Evolutionary conservation across 2,797 vertebrate species (phyloP).

Genomic region (Natrix natrix): DNA sequence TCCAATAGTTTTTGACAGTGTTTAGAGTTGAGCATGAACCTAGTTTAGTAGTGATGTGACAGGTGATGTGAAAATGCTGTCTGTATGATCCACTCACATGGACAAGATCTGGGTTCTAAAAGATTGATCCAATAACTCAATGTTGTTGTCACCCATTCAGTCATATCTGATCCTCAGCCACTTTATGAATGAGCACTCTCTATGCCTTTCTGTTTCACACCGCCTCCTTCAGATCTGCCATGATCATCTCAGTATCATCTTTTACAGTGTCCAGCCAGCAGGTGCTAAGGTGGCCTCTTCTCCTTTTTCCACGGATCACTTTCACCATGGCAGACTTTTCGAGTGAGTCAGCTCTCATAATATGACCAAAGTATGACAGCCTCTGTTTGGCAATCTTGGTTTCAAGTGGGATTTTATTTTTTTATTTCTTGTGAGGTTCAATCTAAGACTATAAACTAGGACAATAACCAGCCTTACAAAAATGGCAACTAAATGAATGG

Average conservation of each 20-base stretch:
- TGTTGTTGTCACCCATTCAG: not conserved
- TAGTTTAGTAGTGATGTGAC: too few species aligned
- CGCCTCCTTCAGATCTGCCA: not conserved
- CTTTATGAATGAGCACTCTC: not conserved
- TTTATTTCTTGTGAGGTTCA: too few species aligned
- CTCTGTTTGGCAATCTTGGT: not conserved
- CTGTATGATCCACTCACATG: not conserved
- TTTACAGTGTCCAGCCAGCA: not conserved
- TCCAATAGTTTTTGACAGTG: not conserved
- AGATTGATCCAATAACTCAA: not conserved
- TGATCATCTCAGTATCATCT: not conserved
- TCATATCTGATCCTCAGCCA: not conserved
- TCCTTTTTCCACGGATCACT: not conserved
- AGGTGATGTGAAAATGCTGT: not conserved
- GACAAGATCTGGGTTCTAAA: not conserved
- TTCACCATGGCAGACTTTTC: not conserved
- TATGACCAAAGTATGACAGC: not conserved
- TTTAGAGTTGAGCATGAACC: not conserved
- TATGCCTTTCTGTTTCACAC: not conserved
- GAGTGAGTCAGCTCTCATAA: not conserved
- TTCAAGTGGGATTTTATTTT: not conserved
- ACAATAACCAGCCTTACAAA: not conserved
- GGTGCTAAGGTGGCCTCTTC: not conserved
- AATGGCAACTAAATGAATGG: not conserved
- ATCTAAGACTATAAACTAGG: too few species aligned